Evolutionary conservation across 2,113 vertebrate genomes (phyloP).

Genomic region (Cebidichthys violaceus): DNA sequence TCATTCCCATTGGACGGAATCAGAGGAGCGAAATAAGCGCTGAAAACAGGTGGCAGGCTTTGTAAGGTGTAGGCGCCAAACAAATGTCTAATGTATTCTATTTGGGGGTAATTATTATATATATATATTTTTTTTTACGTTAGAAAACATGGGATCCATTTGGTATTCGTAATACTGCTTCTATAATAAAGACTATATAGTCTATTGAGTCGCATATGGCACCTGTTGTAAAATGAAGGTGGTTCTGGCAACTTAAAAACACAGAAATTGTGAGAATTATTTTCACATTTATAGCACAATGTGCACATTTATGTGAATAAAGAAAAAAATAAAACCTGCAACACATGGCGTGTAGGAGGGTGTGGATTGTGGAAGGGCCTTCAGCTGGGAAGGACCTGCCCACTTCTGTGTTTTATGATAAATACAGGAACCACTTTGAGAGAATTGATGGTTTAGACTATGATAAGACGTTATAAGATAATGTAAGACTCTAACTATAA

Average conservation of each 20-base stretch:
- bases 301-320: neutral
- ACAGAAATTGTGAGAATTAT: neutral
- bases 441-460: neutral
- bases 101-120: constrained; percentile 16
- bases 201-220: neutral
- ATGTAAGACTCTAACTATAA: neutral
- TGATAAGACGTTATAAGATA: neutral
- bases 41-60: constrained; percentile 71
- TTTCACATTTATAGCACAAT: neutral
- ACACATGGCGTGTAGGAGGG: constrained; percentile 23
- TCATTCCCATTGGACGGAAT: constrained; percentile 79
- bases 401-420: neutral
- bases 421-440: neutral
- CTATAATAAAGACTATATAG: constrained; percentile 5
- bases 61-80: constrained; percentile 33
- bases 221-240: constrained; percentile 44
- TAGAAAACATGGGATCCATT: constrained; percentile 2
- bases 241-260: neutral
- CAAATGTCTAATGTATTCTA: constrained; percentile 10
- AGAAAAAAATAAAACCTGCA: neutral
- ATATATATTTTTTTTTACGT: neutral
- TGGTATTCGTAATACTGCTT: neutral
- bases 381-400: neutral
- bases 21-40: constrained; percentile 54
- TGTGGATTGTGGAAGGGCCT: neutral